Evolutionary conservation across 2,113 vertebrate species (phyloP).

Genomic region (Crocuta crocuta): DNA sequence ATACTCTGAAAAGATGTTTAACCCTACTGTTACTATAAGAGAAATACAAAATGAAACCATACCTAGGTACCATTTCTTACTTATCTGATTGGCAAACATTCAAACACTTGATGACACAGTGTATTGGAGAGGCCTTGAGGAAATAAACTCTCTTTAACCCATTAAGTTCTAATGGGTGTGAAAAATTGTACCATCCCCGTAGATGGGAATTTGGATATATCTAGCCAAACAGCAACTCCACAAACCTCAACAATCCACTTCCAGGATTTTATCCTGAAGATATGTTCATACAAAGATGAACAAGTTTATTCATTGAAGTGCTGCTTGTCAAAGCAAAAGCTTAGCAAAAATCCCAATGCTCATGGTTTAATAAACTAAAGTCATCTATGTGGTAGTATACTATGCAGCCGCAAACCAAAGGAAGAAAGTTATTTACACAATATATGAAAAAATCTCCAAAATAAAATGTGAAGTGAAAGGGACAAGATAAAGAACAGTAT

Average conservation of each 20-base stretch:
- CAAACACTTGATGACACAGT: background rate
- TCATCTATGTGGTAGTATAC: background rate
- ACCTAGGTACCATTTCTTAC: background rate
- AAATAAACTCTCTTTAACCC: background rate
- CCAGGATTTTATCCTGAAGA: background rate
- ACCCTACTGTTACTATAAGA: background rate
- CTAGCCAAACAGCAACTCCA: background rate
- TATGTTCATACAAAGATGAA: background rate
- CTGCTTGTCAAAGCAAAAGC: background rate
- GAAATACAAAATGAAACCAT: conserved; percentile 31
- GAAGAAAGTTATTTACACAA: background rate
- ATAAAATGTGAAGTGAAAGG: background rate
- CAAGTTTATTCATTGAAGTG: background rate
- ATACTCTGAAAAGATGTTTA: conserved; percentile 19
- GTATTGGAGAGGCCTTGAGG: background rate
- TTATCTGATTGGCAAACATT: conserved; percentile 42
- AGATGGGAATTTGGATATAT: background rate
- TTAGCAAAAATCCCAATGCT: background rate
- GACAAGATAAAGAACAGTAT: background rate
- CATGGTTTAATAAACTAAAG: background rate
- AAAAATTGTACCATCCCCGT: background rate
- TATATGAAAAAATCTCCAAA: background rate
- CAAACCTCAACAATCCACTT: background rate
- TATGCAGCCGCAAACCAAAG: background rate
- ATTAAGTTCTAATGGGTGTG: background rate